Percentiles rank a stretch among this genome's conserved stretches.
phyloP scores from a whole-genome alignment of 2,113 vertebrate genomes.

The Hyperopisus bebe region DNA sequence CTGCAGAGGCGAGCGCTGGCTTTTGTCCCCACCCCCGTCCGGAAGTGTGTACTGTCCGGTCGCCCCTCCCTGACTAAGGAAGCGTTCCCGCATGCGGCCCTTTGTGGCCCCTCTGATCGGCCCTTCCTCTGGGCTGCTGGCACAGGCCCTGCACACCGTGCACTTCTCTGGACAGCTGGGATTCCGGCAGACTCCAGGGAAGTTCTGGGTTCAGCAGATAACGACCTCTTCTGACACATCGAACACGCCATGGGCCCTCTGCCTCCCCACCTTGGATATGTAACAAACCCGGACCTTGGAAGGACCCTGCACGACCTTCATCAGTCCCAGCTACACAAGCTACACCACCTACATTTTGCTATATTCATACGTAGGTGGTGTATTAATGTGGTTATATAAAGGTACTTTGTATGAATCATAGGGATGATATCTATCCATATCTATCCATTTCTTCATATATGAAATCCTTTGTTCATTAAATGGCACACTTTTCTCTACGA shows the following conservation, averaged over 20 bases:
- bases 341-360: background rate
- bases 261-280: background rate
- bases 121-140: slow-evolving; percentile 75
- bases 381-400: background rate
- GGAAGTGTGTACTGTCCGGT: slow-evolving; percentile 61
- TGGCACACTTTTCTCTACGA: background rate
- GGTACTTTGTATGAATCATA: background rate
- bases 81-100: slow-evolving; percentile 63
- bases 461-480: background rate
- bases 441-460: background rate
- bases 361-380: background rate
- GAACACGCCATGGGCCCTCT: slow-evolving; percentile 48
- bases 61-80: slow-evolving; percentile 58
- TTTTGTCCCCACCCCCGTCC: slow-evolving; percentile 56
- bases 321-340: background rate
- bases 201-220: slow-evolving; percentile 90
- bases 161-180: slow-evolving; percentile 59
- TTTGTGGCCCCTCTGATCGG: slow-evolving; percentile 67
- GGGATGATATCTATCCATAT: background rate
- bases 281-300: slow-evolving; percentile 23
- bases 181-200: slow-evolving; percentile 73
- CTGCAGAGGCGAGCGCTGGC: slow-evolving; percentile 40
- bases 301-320: background rate
- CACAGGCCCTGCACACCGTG: slow-evolving; percentile 45
- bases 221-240: slow-evolving; percentile 51